phyloP scores from a whole-genome alignment of 2,888 invertebrate genomes.

The Luperina testacea region DNA sequence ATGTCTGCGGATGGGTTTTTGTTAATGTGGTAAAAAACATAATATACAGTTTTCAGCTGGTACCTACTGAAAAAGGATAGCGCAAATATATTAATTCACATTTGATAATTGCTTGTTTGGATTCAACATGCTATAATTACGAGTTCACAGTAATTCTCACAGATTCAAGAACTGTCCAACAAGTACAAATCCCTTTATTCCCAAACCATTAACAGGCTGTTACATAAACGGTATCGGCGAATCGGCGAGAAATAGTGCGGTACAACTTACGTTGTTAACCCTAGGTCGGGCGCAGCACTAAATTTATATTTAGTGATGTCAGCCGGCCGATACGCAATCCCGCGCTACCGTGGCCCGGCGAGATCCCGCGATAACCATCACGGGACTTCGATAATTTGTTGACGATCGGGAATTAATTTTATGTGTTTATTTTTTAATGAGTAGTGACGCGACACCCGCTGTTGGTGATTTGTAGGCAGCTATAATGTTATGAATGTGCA shows the following conservation, averaged over 20 bases:
- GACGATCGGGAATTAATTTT: constrained; percentile 76
- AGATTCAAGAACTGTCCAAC: constrained; percentile 14
- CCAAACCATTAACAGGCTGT: constrained; percentile 60
- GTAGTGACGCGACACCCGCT: constrained; percentile 65
- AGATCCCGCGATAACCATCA: constrained; percentile 79
- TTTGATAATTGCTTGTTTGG: neutral
- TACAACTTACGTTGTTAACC: constrained; percentile 82
- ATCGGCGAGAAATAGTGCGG: constrained; percentile 84
- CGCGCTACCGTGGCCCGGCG: constrained; percentile 80
- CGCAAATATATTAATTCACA: neutral
- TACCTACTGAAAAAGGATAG: neutral
- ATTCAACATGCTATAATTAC: neutral
- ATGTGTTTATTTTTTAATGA: constrained; percentile 71
- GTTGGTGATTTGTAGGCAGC: constrained; percentile 60
- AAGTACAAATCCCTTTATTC: constrained; percentile 48
- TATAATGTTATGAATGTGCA: constrained; percentile 56
- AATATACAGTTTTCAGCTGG: neutral
- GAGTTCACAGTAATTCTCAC: neutral
- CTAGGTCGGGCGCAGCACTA: constrained; percentile 79
- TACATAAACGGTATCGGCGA: constrained; percentile 75
- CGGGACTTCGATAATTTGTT: constrained; percentile 80
- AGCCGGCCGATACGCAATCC: constrained; percentile 81
- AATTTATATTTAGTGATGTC: constrained; percentile 86
- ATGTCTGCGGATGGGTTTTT: neutral
- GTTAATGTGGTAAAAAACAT: neutral